Evolutionary conservation across 2,888 invertebrate species (phyloP).

Genomic region (Aporophyla lueneburgensis): DNA sequence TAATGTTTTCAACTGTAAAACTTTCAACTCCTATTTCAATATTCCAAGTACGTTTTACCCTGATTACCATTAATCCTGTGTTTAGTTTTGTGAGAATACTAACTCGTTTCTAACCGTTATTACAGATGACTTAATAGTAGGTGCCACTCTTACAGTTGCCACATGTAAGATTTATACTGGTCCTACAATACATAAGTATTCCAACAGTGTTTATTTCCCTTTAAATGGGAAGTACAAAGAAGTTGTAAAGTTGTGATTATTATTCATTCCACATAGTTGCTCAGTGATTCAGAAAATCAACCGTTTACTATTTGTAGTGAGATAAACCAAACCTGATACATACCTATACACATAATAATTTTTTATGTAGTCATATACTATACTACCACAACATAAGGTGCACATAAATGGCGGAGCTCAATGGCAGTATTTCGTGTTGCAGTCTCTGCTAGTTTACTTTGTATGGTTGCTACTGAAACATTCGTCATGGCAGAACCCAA

Average conservation of each 20-base stretch:
- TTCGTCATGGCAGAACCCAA: background rate
- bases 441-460: background rate
- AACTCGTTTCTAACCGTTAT: background rate
- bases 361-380: background rate
- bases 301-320: conserved; percentile 42
- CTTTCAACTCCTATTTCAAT: background rate
- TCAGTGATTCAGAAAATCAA: conserved; percentile 60
- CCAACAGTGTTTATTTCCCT: conserved; percentile 51
- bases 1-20: background rate
- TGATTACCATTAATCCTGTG: background rate
- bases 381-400: background rate
- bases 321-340: conserved; percentile 7
- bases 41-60: background rate
- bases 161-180: background rate
- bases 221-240: conserved; percentile 55
- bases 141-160: background rate
- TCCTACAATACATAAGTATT: conserved; percentile 37
- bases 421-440: background rate
- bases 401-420: background rate
- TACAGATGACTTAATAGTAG: background rate
- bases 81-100: background rate
- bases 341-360: background rate
- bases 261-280: conserved; percentile 54
- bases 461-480: background rate
- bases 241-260: conserved; percentile 38